Evolutionary conservation across 2,888 invertebrate species (phyloP).

Genomic region (Neoascia interrupta): DNA sequence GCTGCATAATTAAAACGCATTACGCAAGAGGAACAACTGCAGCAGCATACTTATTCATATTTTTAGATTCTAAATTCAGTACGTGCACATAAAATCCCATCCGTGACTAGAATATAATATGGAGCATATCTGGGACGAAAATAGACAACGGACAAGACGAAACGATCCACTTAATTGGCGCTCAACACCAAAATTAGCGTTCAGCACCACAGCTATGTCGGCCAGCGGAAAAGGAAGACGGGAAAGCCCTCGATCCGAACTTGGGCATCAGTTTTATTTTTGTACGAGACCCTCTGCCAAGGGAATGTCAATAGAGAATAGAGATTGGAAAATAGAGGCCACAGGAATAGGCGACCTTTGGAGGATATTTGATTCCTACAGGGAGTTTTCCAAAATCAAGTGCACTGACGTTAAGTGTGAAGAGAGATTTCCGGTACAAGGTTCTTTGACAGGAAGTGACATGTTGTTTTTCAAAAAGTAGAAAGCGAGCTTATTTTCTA

Average conservation of each 20-base stretch:
- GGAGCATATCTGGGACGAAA: conserved; percentile 30
- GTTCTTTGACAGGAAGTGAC: too few relatives aligned
- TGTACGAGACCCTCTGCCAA: conserved; percentile 17
- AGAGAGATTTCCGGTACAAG: background rate
- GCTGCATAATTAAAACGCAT: conserved; percentile 30
- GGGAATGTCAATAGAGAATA: background rate
- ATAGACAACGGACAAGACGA: conserved; percentile 33
- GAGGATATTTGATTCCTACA: too few relatives aligned
- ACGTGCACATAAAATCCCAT: conserved; percentile 28
- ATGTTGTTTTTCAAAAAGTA: too few relatives aligned
- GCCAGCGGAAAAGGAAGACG: conserved; percentile 30
- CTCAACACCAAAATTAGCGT: conserved; percentile 60
- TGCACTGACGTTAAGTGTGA: too few relatives aligned
- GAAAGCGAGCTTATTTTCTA: too few relatives aligned
- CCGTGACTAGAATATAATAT: conserved; percentile 10
- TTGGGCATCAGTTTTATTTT: conserved; percentile 36
- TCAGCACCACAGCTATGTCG: conserved; percentile 41
- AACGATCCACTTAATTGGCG: conserved; percentile 51
- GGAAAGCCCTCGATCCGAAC: conserved; percentile 33
- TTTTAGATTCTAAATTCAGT: conserved; percentile 52
- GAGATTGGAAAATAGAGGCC: background rate
- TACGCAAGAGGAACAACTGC: conserved; percentile 64
- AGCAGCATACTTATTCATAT: conserved; percentile 12
- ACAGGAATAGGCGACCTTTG: background rate
- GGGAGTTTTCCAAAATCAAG: background rate